Base-by-base conservation (phyloP, 1,140 invertebrate species). In the Cyclargus thomasi region DNA sequence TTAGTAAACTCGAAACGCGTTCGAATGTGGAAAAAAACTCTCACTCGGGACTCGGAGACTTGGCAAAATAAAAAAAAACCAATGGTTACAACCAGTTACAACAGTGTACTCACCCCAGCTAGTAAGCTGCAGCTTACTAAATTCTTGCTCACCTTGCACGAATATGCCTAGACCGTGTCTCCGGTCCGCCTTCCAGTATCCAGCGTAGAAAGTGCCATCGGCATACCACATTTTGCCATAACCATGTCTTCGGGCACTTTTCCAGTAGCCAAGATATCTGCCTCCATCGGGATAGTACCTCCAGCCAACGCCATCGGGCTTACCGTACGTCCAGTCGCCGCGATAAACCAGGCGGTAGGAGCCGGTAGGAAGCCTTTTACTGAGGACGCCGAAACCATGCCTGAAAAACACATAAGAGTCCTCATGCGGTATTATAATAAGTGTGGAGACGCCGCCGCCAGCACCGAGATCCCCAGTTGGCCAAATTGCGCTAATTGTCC, bases 261-360 rank as follows among this genome's bases (percentile, higher is more conserved):
- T 84, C 90, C 93, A 95, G 65, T 92, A 88, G 7, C 95, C 95
- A 64, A 93, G 90, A 72, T 94, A 95, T 36, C 92, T 88, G 62
- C 91, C 88, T 1, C 91, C 92, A 65, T 94, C 91, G n/a, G 84
- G 76, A 72, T 92, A 94, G 73, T 92, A 92, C 39, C 85, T 76
- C 74, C 91, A 80, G 3, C 93, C 93, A 21, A 90, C 79, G 20
- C 93, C 93, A 20, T 93, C 80, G 10, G 85, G 91, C 70, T 87
- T 91, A 0, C 92, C 92, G 10, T 85, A 73, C 1, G 87, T 73
- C 93, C 93, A 94, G 5, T 88, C 77, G 0, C 92, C 92, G 4
- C 87, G 74, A 71, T 92, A 92, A 68, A 87, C 77, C 1, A 92
- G 73, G 35, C 69, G 72, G 69, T 79, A 92, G 0, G 82, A 86